Evolutionary conservation across 2,888 invertebrate genomes (phyloP).

Genomic region (Hemithea aestivaria): DNA sequence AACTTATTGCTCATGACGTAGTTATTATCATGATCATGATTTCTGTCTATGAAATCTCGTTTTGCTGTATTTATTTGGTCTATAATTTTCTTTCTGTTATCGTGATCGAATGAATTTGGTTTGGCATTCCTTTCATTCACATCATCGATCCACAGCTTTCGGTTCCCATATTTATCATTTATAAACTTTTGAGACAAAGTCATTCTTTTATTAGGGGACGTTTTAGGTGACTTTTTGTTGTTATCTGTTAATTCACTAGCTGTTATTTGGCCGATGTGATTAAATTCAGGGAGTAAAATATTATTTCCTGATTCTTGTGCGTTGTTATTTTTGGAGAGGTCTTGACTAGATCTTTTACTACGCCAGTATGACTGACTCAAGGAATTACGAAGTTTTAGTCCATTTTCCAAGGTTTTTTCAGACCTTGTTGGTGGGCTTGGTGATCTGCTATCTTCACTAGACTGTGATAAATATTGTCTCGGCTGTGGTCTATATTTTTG

Average conservation of each 20-base stretch:
- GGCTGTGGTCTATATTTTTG: constrained; percentile 81
- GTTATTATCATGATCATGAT: constrained; percentile 51
- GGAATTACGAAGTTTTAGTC: constrained; percentile 62
- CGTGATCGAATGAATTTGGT: constrained; percentile 51
- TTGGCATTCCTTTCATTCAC: constrained; percentile 53
- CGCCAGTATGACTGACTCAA: constrained; percentile 75
- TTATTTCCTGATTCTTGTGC: constrained; percentile 38
- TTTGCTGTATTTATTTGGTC: constrained; percentile 59
- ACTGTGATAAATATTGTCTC: constrained; percentile 76
- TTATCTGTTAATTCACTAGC: constrained; percentile 49
- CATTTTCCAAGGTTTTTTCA: constrained; percentile 60
- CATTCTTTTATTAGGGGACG: constrained; percentile 57
- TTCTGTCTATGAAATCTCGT: constrained; percentile 52
- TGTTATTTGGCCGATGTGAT: constrained; percentile 69
- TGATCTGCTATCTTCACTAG: constrained; percentile 81
- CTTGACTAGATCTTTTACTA: constrained; percentile 65
- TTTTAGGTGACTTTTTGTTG: constrained; percentile 64
- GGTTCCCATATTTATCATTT: constrained; percentile 75
- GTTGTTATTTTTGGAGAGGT: constrained; percentile 57
- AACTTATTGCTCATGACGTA: constrained; percentile 43
- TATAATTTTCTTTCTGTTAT: constrained; percentile 61
- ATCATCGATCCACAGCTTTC: constrained; percentile 70
- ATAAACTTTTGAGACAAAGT: constrained; percentile 75
- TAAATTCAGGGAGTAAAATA: constrained; percentile 73
- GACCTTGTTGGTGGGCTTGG: constrained; percentile 73